Percentiles rank a stretch among this genome's conserved stretches.
phyloP scores from a whole-genome alignment of 2,797 vertebrate species.

The Acanthurus leucopareius region DNA sequence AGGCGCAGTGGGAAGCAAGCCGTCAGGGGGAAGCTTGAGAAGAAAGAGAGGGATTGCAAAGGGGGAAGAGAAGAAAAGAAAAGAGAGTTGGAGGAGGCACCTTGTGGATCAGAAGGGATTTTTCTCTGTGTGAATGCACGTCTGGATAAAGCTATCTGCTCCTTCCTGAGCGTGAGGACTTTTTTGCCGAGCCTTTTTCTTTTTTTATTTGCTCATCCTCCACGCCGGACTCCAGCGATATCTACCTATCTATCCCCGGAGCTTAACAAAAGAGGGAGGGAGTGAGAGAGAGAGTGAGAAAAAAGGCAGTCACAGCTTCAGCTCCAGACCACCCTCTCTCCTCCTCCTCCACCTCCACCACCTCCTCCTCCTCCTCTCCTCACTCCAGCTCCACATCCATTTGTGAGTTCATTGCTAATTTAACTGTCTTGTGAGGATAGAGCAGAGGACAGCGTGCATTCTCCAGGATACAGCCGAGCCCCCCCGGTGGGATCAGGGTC shows the following conservation, averaged over 20 bases:
- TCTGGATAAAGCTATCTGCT: slow-evolving; percentile 75
- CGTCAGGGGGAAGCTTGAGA: slow-evolving; percentile 75
- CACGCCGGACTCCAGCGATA: slow-evolving; percentile 68
- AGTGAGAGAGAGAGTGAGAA: slow-evolving; percentile 62
- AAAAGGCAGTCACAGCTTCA: slow-evolving; percentile 77
- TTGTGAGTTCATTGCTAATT: slow-evolving; percentile 77
- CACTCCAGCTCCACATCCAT: slow-evolving; percentile 68
- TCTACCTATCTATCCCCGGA: slow-evolving; percentile 79
- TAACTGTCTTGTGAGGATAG: slow-evolving; percentile 72
- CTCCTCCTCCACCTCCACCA: slow-evolving; percentile 57
- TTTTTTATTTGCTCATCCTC: slow-evolving; percentile 70
- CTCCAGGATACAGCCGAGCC: slow-evolving; percentile 71
- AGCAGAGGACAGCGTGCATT: slow-evolving; percentile 70
- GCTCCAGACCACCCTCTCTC: slow-evolving; percentile 80
- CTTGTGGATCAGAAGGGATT: slow-evolving; percentile 82
- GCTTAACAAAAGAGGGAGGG: slow-evolving; percentile 81
- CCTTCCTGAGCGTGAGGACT: slow-evolving; percentile 71
- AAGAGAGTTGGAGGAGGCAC: slow-evolving; percentile 80
- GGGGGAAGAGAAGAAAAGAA: slow-evolving; percentile 10
- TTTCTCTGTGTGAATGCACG: slow-evolving; percentile 72
- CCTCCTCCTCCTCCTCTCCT: slow-evolving; percentile 47
- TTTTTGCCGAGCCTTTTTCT: slow-evolving; percentile 68
- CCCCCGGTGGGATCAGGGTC: slow-evolving; percentile 75
- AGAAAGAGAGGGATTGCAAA: slow-evolving; percentile 31
- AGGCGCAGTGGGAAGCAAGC: slow-evolving; percentile 76